Evolutionary conservation across 2,797 vertebrate genomes (phyloP).

Genomic region (Macropodus opercularis): DNA sequence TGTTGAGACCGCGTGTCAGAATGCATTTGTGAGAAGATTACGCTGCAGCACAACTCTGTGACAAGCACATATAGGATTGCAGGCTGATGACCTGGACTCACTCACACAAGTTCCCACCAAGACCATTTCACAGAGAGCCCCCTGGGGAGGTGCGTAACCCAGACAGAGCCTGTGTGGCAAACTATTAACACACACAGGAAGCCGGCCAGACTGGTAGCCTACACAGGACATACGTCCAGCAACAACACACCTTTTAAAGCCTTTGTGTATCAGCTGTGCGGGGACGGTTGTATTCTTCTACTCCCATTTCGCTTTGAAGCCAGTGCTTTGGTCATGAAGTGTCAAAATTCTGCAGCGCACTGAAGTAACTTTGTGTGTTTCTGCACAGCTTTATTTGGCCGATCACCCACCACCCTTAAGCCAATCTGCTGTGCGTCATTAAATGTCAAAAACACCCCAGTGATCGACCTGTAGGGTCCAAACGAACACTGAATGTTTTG

Average conservation of each 20-base stretch:
- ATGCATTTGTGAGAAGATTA: constrained; percentile 29
- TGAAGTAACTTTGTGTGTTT: constrained; percentile 7
- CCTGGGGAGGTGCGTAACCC: constrained; percentile 58
- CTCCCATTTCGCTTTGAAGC: constrained; percentile 47
- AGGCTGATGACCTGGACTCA: constrained; percentile 1
- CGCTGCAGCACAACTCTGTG: constrained; percentile 31
- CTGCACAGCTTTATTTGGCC: constrained; percentile 6
- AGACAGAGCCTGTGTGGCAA: constrained; percentile 62
- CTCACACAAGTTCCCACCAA: constrained; percentile 53
- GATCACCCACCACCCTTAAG: constrained; percentile 19
- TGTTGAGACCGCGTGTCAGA: constrained; percentile 32
- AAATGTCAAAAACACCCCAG: neutral
- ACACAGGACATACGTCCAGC: constrained; percentile 74
- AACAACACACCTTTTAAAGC: constrained; percentile 65
- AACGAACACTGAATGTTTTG: constrained; percentile 41
- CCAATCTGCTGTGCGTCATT: constrained; percentile 33
- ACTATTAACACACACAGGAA: constrained; percentile 77
- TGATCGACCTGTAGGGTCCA: constrained; percentile 21
- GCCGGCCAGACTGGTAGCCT: constrained; percentile 74
- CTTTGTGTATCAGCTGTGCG: constrained; percentile 65
- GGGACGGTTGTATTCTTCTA: constrained; percentile 26
- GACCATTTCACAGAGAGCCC: constrained; percentile 39
- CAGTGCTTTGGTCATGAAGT: constrained; percentile 27
- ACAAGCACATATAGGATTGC: constrained; percentile 14
- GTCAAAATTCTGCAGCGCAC: constrained; percentile 2